Percentiles rank a stretch among this genome's conserved stretches.
phyloP scores from a whole-genome alignment of 2,797 vertebrate genomes.

The Microctenopoma stevenorrisi region DNA sequence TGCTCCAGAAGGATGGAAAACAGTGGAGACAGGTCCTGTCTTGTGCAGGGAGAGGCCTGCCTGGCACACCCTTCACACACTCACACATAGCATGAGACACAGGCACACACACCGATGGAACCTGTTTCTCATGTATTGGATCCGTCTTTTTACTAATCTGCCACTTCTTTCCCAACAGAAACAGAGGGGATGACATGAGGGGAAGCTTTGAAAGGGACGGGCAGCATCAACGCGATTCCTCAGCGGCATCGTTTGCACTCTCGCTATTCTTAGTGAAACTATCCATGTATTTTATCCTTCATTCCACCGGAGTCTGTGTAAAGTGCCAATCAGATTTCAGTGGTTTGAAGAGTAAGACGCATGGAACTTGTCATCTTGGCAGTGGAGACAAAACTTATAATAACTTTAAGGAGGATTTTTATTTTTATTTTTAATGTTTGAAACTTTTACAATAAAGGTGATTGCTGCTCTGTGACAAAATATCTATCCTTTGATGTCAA shows the following conservation, averaged over 20 bases:
- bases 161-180: conserved; percentile 47
- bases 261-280: conserved; percentile 66
- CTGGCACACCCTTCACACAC: conserved; percentile 63
- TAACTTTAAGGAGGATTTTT: background rate
- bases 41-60: conserved; percentile 75
- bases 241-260: conserved; percentile 11
- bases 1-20: conserved; percentile 51
- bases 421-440: conserved; percentile 13
- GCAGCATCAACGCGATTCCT: conserved; percentile 27
- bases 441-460: conserved; percentile 53
- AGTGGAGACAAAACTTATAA: conserved; percentile 5
- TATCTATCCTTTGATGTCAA: conserved; percentile 36
- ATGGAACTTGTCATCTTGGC: conserved; percentile 85
- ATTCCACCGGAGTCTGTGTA: conserved; percentile 99
- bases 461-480: conserved; percentile 22
- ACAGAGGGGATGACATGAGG: conserved; percentile 19
- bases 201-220: conserved; percentile 10
- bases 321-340: conserved; percentile 96
- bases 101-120: conserved; percentile 23
- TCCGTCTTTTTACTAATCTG: conserved; percentile 53
- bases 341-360: conserved; percentile 97
- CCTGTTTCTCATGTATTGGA: conserved; percentile 55
- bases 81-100: conserved; percentile 3
- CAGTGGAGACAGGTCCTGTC: conserved; percentile 69
- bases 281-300: conserved; percentile 96